Conservation (phyloP, 2,113 vertebrate genomes). For the Asarcornis scutulata region DNA sequence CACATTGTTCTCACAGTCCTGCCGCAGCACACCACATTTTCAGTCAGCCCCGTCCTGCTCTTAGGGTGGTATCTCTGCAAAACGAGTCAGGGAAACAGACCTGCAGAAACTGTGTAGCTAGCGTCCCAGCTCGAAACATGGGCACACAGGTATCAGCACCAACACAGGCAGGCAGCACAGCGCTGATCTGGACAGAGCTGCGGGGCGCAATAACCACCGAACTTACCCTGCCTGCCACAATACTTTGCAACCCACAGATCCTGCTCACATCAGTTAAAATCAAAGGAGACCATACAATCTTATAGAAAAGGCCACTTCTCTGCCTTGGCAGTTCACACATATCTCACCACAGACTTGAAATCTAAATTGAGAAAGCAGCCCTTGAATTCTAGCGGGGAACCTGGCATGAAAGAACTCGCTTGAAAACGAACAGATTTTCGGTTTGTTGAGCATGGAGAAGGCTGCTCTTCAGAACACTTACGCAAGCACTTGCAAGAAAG, state of each 20-base stretch:
- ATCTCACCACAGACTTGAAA: neutral
- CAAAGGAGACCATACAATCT: fast-evolving
- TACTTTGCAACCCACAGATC: fast-evolving
- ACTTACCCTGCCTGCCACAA: fast-evolving
- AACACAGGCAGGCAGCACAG: fast-evolving
- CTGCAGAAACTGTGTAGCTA: fast-evolving
- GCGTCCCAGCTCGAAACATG: too few species aligned
- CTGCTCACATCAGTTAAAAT: neutral
- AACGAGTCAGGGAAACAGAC: fast-evolving
- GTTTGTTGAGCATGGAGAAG: neutral
- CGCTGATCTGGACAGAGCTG: neutral
- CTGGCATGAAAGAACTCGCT: neutral
- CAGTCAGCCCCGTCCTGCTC: neutral
- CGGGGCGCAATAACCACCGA: fast-evolving
- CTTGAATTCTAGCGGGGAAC: neutral
- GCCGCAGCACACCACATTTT: fast-evolving
- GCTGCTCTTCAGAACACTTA: neutral
- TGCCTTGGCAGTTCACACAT: fast-evolving
- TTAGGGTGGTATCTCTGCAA: fast-evolving
- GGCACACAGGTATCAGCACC: fast-evolving
- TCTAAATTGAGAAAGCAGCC: neutral
- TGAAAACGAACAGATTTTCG: neutral
- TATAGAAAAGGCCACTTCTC: neutral
- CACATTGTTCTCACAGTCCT: fast-evolving
- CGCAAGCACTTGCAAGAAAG: neutral